A percentile compares a stretch with the other conserved stretches of the same genome.
Conservation (phyloP, 2,113 vertebrate species). For the Pomatostomus ruficeps region DNA sequence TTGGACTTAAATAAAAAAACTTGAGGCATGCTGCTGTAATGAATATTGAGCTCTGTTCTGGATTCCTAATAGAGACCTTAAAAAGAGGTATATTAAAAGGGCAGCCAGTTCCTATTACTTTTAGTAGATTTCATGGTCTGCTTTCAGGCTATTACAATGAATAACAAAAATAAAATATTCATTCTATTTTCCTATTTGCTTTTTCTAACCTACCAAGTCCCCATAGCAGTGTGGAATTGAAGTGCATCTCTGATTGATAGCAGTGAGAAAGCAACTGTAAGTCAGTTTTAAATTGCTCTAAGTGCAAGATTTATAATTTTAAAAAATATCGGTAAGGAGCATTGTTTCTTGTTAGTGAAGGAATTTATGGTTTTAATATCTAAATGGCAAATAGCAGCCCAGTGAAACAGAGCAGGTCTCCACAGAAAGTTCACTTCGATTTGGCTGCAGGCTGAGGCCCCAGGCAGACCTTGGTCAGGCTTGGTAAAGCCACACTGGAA, state of each 20-base stretch:
- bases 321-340: not conserved
- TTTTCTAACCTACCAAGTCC: not conserved
- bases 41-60: not conserved
- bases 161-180: conserved; percentile 22
- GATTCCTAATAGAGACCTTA: not conserved
- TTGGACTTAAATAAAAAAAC: not conserved
- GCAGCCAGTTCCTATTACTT: not conserved
- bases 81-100: not conserved
- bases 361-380: not conserved
- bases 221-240: not conserved
- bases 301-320: not conserved
- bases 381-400: not conserved
- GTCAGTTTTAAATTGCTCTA: not conserved
- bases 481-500: not conserved
- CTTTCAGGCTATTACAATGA: conserved; percentile 6
- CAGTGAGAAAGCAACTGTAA: not conserved
- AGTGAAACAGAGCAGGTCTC: not conserved
- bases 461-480: not conserved
- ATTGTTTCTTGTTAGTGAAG: not conserved
- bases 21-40: not conserved
- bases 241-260: not conserved
- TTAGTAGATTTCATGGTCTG: conserved; percentile 6
- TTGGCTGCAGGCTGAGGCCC: not conserved
- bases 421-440: not conserved
- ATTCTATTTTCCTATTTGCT: not conserved